Base-by-base conservation (phyloP, 1,140 invertebrate species). In the Antheraea mylitta region DNA sequence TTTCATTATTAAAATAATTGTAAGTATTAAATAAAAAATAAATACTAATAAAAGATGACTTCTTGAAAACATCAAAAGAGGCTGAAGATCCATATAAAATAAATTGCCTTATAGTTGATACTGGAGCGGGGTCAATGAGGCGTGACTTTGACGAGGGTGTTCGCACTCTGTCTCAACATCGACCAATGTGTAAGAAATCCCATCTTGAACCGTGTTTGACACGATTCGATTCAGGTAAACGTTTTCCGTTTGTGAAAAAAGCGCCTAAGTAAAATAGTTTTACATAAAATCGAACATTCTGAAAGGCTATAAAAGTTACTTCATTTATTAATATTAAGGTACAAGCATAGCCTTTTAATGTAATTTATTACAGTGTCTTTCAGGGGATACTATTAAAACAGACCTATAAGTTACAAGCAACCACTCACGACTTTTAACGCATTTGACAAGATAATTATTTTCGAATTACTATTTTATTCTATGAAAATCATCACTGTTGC, bases 41-140 rank as follows among this genome's bases (percentile, higher is more conserved):
- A 66, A 67, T 77, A 80, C 77, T 79, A 83, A 83, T 82, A 84
- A 68, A 53, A 73, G 73, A 72, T 80, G 80, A 81, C 73, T 86
- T 86, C 78, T 78, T 86, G 85, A 86, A 82, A 85, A 82, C 81
- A 78, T 80, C 79, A 83, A 81, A 77, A 77, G 75, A 74, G 77
- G 77, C 83, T 72, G 78, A 85, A 87, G 87, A 88, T 87, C 89
- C 87, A 88, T 89, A 90, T 85, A 86, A 89, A 88, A 88, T 91
- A 89, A 91, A 91, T 91, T 88, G 85, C 78, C 81, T 87, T 81
- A 75, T 80, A 89, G 85, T 88, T 86, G 85, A 90, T 90, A 87
- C 84, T 82, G 71, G 78, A 78, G 75, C 69, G 71, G 83, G 82
- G 87, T 91, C 89, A 91, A 91, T 91, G 87, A 89, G 86, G 77